Evolutionary conservation across 2,797 vertebrate species (phyloP), one percentile per base, ranked within the genome.

Genomic region (Schizopygopsis malacanthus): DNA sequence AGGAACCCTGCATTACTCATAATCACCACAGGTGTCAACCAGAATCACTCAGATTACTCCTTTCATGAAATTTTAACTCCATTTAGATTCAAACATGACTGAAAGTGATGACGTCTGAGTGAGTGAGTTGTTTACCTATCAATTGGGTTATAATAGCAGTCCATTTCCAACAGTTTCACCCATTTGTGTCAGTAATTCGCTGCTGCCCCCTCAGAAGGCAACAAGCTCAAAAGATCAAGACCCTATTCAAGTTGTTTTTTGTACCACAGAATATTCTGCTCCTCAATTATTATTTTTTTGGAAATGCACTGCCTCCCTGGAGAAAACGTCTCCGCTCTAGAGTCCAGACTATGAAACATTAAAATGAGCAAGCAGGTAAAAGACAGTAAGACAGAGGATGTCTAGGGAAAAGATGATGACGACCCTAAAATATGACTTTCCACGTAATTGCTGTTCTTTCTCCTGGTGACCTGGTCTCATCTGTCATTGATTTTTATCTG

Each of bases 381-480:
- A 71, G 69, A 70, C 50, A 84, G 81, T 54, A 63, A 82, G 78
- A 15, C 79, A 41, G 41, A 65, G 12, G 33, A 37, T 2, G 22
- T 25, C 61, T 22, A 16, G 37, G 65, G 61, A 47, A 83, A 41
- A 67, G 47, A 76, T 39, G 33, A 50, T 25, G 65, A 77, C 20
- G 45, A 59, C 77, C 79, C 79, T 85, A 85, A 84, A 75, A 85
- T 79, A 83, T 82, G 83, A 85, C 59, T 81, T 79, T 75, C 86
- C 77, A 70, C 86, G 78, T 87, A 87, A 89, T 82, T 89, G 79
- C 71, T 63, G 81, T 67, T 81, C 75, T 79, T 56, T 79, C 67
- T 45, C 28, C 78, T 88, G 89, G 85, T 88, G 77, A 90, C 28
- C 78, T 88, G 89, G 85, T 88, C 80, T 88, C 89, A 90, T 89